phyloP scores from a whole-genome alignment of 2,797 vertebrate species.

The Paratrypauchen microcephalus region DNA sequence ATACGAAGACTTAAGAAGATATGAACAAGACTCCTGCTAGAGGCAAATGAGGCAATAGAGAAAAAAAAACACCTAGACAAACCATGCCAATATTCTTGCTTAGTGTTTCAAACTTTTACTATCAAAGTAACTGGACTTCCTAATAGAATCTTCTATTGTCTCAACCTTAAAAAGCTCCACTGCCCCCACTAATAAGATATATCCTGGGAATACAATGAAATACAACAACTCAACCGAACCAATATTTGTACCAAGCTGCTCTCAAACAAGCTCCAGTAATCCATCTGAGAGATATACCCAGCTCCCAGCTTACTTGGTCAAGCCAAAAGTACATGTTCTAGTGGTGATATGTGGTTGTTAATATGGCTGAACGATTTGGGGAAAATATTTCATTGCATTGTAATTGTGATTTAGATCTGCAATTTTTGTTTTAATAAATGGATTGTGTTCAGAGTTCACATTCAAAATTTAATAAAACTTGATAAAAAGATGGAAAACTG shows the following conservation, averaged over 20 bases:
- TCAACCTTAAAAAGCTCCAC: constrained; percentile 31
- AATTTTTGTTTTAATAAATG: too few relatives aligned
- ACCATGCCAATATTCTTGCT: neutral
- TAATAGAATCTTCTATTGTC: constrained; percentile 42
- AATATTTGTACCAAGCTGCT: constrained; percentile 42
- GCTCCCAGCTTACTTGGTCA: constrained; percentile 12
- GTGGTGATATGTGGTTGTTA: constrained; percentile 30
- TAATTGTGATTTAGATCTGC: too few relatives aligned
- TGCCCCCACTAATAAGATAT: constrained; percentile 51
- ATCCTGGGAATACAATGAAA: constrained; percentile 21
- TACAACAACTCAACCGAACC: constrained; percentile 35
- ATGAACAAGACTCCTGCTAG: neutral
- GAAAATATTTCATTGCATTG: too few relatives aligned
- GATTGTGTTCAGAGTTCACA: too few relatives aligned
- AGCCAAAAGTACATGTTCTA: constrained; percentile 46
- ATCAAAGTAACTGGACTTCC: constrained; percentile 29
- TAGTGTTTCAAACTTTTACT: neutral
- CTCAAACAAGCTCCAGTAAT: constrained; percentile 51
- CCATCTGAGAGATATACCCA: constrained; percentile 31
- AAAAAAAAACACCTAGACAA: neutral
- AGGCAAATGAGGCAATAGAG: too few relatives aligned
- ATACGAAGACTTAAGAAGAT: neutral
- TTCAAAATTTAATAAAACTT: too few relatives aligned
- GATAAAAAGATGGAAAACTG: too few relatives aligned
- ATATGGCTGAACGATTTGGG: too few relatives aligned